Percentiles rank a stretch among this genome's conserved stretches.
Evolutionary conservation across 2,888 invertebrate species (phyloP).

Genomic region (Hymenopus coronatus): DNA sequence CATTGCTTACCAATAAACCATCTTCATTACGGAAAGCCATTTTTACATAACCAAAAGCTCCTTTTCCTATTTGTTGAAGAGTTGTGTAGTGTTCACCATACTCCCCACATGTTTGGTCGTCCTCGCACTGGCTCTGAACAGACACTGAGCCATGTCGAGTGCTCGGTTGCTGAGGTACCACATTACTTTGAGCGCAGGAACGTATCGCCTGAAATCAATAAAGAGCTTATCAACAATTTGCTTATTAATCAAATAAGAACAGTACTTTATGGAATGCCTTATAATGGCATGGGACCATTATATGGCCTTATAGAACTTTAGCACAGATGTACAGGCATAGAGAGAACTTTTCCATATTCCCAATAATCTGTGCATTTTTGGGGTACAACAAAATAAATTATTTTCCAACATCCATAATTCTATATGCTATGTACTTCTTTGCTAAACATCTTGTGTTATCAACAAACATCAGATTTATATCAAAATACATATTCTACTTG

Average conservation of each 20-base stretch:
- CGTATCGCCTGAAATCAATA: conserved; percentile 28
- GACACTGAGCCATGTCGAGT: conserved; percentile 56
- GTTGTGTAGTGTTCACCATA: conserved; percentile 60
- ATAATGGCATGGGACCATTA: background rate
- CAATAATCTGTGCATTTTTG: too few relatives aligned
- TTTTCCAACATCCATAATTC: too few relatives aligned
- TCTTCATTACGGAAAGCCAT: conserved; percentile 62
- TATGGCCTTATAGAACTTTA: too few relatives aligned
- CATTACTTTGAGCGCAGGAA: conserved; percentile 27
- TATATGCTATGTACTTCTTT: too few relatives aligned
- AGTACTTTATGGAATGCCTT: background rate
- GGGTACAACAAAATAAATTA: too few relatives aligned
- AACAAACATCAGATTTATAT: too few relatives aligned
- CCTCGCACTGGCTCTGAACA: conserved; percentile 54
- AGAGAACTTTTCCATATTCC: too few relatives aligned
- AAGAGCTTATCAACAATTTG: background rate
- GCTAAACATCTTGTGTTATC: too few relatives aligned
- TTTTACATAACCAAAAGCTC: conserved; percentile 71
- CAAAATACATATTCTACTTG: too few relatives aligned
- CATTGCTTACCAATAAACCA: conserved; percentile 48
- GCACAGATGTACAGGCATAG: too few relatives aligned
- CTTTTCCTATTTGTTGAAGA: conserved; percentile 67
- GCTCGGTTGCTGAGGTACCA: conserved; percentile 3
- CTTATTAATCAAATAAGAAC: background rate
- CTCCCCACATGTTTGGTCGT: conserved; percentile 55